Evolutionary conservation across 2,888 invertebrate genomes (phyloP).

Genomic region (Drosophila subquinaria): DNA sequence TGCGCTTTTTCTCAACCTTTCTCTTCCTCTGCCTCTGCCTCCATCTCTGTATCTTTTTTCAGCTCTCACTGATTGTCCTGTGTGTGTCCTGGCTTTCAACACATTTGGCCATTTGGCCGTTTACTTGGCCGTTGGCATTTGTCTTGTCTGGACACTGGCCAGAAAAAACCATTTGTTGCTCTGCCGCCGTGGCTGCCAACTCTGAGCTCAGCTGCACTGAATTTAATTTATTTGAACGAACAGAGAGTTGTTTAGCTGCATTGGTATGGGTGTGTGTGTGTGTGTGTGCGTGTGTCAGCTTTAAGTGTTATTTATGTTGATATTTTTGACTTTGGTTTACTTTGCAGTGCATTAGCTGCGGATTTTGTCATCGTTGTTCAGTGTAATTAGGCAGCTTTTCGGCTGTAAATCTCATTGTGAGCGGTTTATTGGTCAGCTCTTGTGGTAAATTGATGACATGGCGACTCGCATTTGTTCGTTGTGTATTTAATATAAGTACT

Average conservation of each 20-base stretch:
- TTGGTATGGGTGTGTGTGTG: not conserved
- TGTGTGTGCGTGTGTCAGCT: constrained; percentile 41
- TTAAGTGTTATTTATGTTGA: constrained; percentile 81
- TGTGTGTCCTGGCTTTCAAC: constrained; percentile 71
- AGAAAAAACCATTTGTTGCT: constrained; percentile 84
- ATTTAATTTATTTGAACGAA: constrained; percentile 78
- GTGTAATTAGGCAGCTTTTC: constrained; percentile 75
- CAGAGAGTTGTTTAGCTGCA: constrained; percentile 43
- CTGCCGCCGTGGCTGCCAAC: constrained; percentile 41
- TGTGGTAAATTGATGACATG: constrained; percentile 58
- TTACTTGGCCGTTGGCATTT: constrained; percentile 76
- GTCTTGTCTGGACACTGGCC: constrained; percentile 79
- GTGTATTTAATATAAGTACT: constrained; percentile 32
- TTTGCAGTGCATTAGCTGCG: constrained; percentile 72
- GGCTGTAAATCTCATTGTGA: constrained; percentile 71
- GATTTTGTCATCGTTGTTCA: constrained; percentile 63
- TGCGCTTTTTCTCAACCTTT: constrained; percentile 49
- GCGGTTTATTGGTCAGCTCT: constrained; percentile 69
- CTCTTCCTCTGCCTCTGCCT: not conserved
- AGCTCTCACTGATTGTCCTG: constrained; percentile 9
- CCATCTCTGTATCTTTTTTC: constrained; percentile 7
- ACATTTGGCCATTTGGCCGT: constrained; percentile 74
- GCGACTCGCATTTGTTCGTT: constrained; percentile 2
- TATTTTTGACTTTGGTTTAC: constrained; percentile 75
- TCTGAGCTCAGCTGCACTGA: constrained; percentile 73